Percentiles rank a stretch among this genome's conserved stretches.
Conservation (phyloP, 2,113 vertebrate genomes). For the Tretioscincus oriximinensis region DNA sequence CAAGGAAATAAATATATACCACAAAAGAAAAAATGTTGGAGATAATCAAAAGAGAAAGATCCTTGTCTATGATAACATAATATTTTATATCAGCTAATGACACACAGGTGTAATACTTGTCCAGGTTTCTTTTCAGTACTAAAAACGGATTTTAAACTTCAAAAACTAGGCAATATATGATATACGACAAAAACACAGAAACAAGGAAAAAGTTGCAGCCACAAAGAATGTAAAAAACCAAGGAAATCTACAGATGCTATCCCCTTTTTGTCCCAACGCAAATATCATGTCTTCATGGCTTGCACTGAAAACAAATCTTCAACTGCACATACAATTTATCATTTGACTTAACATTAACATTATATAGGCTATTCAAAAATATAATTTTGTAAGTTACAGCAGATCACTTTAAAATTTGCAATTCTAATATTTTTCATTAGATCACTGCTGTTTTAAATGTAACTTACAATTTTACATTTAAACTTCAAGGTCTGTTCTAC, state of each 20-base stretch:
- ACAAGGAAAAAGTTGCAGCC: neutral
- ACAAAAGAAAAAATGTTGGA: neutral
- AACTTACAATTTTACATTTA: too few relatives aligned
- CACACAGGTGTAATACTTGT: neutral
- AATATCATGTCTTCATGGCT: neutral
- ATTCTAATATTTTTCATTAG: too few relatives aligned
- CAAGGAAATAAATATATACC: neutral
- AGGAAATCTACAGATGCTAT: neutral
- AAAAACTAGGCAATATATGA: neutral
- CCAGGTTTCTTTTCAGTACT: too few relatives aligned
- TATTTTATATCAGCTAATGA: neutral
- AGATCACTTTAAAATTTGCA: too few relatives aligned
- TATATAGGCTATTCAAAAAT: neutral
- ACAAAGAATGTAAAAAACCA: neutral
- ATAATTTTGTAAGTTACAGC: neutral
- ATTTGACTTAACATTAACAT: too few relatives aligned
- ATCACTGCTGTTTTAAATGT: too few relatives aligned
- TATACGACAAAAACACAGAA: too few relatives aligned
- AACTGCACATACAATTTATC: neutral
- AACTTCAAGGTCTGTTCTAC: too few relatives aligned
- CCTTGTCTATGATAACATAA: neutral
- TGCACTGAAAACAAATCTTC: neutral
- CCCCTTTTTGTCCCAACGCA: neutral
- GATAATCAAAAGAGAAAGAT: neutral
- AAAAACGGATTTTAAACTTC: neutral